These are phyloP conservation scores for Phoebastria nigripes DNA, from an alignment of 2,797 vertebrate genomes.

Conservation along the genomic window DNA sequence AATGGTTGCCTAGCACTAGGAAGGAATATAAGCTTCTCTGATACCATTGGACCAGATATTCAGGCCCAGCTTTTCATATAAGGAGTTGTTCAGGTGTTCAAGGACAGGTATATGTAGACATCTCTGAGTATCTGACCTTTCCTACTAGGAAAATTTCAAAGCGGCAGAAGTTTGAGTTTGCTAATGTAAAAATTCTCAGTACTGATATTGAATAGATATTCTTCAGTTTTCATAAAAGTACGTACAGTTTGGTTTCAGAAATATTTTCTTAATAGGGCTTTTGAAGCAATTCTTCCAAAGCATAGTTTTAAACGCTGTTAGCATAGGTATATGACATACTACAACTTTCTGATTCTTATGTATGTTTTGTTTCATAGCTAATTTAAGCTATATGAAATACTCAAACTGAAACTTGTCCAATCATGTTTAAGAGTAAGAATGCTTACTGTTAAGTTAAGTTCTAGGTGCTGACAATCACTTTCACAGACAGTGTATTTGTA, in stretches of 20 bases:
- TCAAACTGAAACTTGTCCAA: not conserved
- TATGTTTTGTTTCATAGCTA: not conserved
- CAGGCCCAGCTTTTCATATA: not conserved
- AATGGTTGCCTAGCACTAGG: not conserved
- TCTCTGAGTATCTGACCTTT: not conserved
- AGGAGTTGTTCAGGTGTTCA: not conserved
- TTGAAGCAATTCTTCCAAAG: not conserved
- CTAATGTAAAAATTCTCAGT: not conserved
- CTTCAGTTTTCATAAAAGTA: not conserved
- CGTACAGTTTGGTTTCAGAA: not conserved
- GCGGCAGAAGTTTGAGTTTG: not conserved
- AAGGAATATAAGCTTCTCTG: not conserved
- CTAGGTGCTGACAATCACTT: not conserved
- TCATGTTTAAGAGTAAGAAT: not conserved
- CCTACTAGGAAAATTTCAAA: not conserved
- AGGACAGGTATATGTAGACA: not conserved
- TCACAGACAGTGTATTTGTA: not conserved
- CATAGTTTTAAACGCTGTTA: not conserved
- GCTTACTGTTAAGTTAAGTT: not conserved
- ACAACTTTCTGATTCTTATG: not conserved
- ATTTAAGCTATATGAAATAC: not conserved
- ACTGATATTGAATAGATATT: not conserved
- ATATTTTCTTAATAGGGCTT: not conserved
- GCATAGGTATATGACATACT: not conserved
- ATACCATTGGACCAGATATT: not conserved